Evolutionary conservation across 1,140 invertebrate genomes (phyloP), one percentile per base, ranked within the genome.

Genomic region (Meloidogyne floridensis): DNA sequence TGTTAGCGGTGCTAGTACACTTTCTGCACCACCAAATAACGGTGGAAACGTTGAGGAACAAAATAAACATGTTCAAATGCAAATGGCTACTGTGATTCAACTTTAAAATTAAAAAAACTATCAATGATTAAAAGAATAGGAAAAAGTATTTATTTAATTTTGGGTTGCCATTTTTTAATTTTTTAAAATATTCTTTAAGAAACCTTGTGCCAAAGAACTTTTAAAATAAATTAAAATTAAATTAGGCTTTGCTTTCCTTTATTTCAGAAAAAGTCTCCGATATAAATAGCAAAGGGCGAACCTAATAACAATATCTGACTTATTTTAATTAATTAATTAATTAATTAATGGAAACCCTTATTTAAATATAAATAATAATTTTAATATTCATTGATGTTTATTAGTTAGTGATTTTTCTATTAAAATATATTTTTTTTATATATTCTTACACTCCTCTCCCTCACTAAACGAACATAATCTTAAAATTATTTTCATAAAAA

Each of bases 61-160:
- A 54, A 74, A 74, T 74, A 74, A 51, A 47, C 15, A 15, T 74
- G 15, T 74, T 18, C 53, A 74, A 74, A 4, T 74, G 11, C 43
- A 74, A 8, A 74, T 51, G 43, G 20, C 72, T 7, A 54, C 53
- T 74, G 43, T 54, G 43, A 51, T 74, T 54, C 72, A 47, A 74
- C 72, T 54, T n/a, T 47, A 18, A 74, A 43, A 73, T 6, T 18
- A 65, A n/a, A 47, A 47, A 65, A 65, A 65, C 59, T 65, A 65
- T 65, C 10, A 65, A 65, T 13, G n/a, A 65, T 47, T 6, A 6
- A 47, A 47, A 47, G 47, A 8, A 47, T 47, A 47, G 47, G 47
- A 8, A 47, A 47, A 47, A 47, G 47, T 6, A 4, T 47, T 47
- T 47, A 47, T 47, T 47, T 47, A 47, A 47, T 6, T 47, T 47